Percentiles rank a stretch among this genome's conserved stretches.
These are phyloP conservation scores for Virgularia gustaviana DNA, from an alignment of 92 coral and sea anemone genomes.

Conservation along the genomic window DNA sequence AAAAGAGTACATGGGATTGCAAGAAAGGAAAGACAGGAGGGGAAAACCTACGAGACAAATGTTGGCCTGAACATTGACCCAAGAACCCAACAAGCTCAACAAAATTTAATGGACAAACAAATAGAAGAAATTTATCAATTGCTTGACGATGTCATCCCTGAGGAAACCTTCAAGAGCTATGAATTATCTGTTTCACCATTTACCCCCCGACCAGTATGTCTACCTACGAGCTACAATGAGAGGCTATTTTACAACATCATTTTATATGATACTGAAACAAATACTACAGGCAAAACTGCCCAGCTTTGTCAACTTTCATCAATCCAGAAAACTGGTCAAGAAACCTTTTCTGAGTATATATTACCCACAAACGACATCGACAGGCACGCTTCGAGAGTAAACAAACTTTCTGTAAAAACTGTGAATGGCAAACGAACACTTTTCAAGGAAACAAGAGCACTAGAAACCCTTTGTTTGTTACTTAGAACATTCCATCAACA, in stretches of 20 bases:
- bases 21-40: constrained; percentile 41
- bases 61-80: constrained; percentile 41
- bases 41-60: constrained; percentile 44
- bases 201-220: background rate
- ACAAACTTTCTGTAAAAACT: constrained; percentile 22
- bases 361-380: background rate
- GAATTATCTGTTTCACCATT: background rate
- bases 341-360: constrained; percentile 12
- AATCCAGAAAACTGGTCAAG: constrained; percentile 2
- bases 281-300: constrained; percentile 21
- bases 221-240: background rate
- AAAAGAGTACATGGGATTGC: constrained; percentile 12
- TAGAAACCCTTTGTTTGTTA: constrained; percentile 11
- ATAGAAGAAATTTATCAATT: background rate
- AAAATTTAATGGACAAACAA: background rate
- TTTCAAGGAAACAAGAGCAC: constrained; percentile 11
- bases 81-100: background rate
- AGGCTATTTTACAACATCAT: background rate
- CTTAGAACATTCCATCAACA: constrained; percentile 33
- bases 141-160: background rate
- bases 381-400: constrained; percentile 12
- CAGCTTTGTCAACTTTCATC: constrained; percentile 46
- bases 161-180: background rate
- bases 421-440: constrained; percentile 28
- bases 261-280: constrained; percentile 27